Evolutionary conservation across 92 coral and sea anemone species (phyloP), one percentile per base, ranked within the genome.

Genomic region (Porites divaricata): DNA sequence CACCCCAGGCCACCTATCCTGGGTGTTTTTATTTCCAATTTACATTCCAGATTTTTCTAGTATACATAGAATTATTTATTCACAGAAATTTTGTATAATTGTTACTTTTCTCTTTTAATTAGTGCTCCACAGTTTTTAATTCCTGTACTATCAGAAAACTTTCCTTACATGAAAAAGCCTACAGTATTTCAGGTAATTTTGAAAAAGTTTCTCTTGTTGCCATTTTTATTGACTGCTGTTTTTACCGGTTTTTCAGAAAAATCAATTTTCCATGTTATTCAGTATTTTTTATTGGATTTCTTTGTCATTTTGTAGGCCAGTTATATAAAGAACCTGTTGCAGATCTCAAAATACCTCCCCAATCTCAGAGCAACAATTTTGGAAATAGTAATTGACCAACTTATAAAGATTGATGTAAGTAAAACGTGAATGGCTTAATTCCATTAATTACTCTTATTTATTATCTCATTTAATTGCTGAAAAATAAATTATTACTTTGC

Each of bases 321-420:
- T 83, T 97, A 97, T 83, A 81, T 90, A 8, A 95, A 84, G 74
- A 97, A 97, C 75, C 83, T 95, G 20, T 89, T 97, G 5, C 85
- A 81, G 76, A 77, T 95, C 25, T 85, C 95, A 25, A 88, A 77
- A 1, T 97, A 97, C 81, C 69, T 89, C 19, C 99, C 97, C 1
- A 83, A 77, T 50, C 85, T 95, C 20, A 91, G 95, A 63, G 65
- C 87, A 63, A 89, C 87, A 45, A 89, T 93, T 59, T 88, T 97
- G 63, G 99, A 97, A 85, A 62, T 93, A 21, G 79, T 96, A 63
- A 85, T 92, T 50, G 88, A 87, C 72, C 89, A 97, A 49, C 86
- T 95, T 21, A 85, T 89, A 53, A 95, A 90, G 75, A 89, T 97
- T 81, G 99, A 97, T 89, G 99, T 97, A 86, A 88, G 98, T 86